Evolutionary conservation across 2,888 invertebrate genomes (phyloP), one percentile per base, ranked within the genome.

Genomic region (Apodemia hepburni): DNA sequence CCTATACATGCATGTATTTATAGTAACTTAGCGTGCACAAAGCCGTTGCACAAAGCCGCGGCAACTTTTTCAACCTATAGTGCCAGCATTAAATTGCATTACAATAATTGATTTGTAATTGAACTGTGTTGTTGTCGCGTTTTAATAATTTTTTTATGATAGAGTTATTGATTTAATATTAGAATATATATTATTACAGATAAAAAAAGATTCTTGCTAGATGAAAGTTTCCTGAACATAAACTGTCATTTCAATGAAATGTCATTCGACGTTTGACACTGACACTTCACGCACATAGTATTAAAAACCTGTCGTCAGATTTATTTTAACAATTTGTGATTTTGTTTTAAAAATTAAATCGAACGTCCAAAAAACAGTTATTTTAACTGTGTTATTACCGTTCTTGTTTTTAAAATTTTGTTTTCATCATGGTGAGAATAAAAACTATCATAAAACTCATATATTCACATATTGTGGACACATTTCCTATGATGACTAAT

Each of bases 401-500:
- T 58, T 61, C 64, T 67, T 64, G 60, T 60, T 51, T 63, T 62
- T 60, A 60, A 64, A 58, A 61, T 59, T 66, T 65, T 42, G 42
- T 62, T 66, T 65, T 38, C 61, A 61, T 62, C 66, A 75, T 75
- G 75, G 75, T 75, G 71, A 75, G 58, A 18, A 65, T 49, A 54
- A 58, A 54, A 47, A 7, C 22, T 59, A 42, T 61, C 38, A 64
- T 49, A 38, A 17, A 58, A n/a, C 18, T 0, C 15, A 29, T 54
- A n/a, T 29, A 11, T 12, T 9, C 7, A 38, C 18, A 12, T 45
- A 15, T 54, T 54, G 57, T 59, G 58, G 59, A 61, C 69, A 71
- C 74, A 80, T 81, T 83, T 86, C 81, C 83, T 85, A 73, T 85
- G 87, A 87, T 90, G 90, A 91, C 90, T 91, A 90, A 91, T 88